Conservation (phyloP, 2,113 vertebrate genomes). For the Passer domesticus region DNA sequence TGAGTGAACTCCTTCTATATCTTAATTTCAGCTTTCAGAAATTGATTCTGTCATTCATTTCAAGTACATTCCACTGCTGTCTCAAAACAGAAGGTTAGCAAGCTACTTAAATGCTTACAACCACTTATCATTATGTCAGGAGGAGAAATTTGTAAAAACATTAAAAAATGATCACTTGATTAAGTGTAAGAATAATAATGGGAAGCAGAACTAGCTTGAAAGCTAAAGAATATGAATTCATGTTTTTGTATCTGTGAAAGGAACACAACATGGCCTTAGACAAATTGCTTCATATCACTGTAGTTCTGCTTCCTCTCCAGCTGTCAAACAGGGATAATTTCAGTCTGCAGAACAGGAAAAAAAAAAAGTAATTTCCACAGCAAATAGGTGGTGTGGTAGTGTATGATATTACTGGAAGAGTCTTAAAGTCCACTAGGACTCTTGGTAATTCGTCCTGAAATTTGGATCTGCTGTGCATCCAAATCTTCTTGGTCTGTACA, state of each 20-base stretch:
- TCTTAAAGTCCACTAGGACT: background rate
- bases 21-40: background rate
- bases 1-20: background rate
- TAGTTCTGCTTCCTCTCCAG: constrained; percentile 16
- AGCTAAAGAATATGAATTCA: background rate
- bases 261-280: background rate
- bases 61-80: background rate
- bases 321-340: background rate
- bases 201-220: background rate
- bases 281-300: background rate
- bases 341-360: background rate
- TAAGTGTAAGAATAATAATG: background rate
- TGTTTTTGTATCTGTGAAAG: background rate
- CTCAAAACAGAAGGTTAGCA: background rate
- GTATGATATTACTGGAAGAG: background rate
- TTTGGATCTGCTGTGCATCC: background rate
- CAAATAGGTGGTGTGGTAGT: background rate
- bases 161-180: background rate
- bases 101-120: background rate
- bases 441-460: background rate
- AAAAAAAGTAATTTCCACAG: background rate
- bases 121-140: background rate
- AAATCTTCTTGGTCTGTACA: background rate
- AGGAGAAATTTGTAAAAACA: background rate
- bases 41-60: background rate